Conservation (phyloP, 1,140 invertebrate species). For the Gonatopus flavifemur region DNA sequence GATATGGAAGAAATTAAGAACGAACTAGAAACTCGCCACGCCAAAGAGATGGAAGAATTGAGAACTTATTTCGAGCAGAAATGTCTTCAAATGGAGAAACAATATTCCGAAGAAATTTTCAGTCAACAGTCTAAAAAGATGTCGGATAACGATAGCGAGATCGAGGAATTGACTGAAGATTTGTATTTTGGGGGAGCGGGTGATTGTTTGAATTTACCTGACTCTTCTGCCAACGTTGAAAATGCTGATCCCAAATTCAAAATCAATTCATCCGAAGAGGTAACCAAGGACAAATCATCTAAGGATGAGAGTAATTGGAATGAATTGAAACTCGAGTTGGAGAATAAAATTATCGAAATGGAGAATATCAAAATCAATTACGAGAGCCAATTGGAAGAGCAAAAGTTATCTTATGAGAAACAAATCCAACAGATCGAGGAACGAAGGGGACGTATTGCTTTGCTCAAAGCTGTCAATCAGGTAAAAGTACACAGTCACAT, state of each 20-base stretch:
- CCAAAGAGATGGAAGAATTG: conserved; percentile 74
- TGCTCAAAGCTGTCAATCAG: conserved; percentile 36
- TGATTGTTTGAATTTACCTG: conserved; percentile 33
- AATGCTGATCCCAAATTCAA: conserved; percentile 13
- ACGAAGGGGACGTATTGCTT: conserved; percentile 27
- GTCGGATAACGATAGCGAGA: conserved; percentile 54
- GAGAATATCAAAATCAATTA: conserved; percentile 48
- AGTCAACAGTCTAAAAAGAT: conserved; percentile 68
- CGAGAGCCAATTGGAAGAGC: conserved; percentile 53
- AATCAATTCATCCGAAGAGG: conserved; percentile 5
- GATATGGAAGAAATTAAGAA: conserved; percentile 58
- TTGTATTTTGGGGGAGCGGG: conserved; percentile 40
- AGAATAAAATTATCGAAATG: conserved; percentile 34
- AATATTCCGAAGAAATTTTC: conserved; percentile 72
- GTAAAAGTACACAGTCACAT: conserved; percentile 24
- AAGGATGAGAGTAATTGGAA: conserved; percentile 19
- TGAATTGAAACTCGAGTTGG: conserved; percentile 22
- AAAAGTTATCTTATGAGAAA: conserved; percentile 51
- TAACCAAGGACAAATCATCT: conserved; percentile 3
- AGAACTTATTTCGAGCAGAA: conserved; percentile 77
- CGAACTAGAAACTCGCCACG: conserved; percentile 65
- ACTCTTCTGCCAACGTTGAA: conserved; percentile 9
- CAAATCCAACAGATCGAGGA: conserved; percentile 56
- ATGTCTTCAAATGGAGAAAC: conserved; percentile 74
- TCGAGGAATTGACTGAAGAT: conserved; percentile 51